Evolutionary conservation across 1,140 invertebrate species (phyloP).

Genomic region (Stegodyphus mimosarum): DNA sequence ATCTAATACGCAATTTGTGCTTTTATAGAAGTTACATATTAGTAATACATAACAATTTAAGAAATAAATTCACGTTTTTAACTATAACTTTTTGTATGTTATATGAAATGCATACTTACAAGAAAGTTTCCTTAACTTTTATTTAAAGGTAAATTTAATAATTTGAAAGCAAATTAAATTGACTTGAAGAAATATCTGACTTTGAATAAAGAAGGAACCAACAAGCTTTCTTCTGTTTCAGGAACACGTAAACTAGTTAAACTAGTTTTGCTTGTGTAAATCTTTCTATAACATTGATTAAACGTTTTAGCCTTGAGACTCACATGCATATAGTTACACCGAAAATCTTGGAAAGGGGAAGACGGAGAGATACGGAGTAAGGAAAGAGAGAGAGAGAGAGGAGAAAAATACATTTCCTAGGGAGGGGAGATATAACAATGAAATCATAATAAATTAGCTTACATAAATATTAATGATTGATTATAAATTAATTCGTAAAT

Average conservation of each 20-base stretch:
- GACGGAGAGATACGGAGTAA: no score
- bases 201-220: not conserved
- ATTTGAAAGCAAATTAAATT: not conserved
- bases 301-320: not conserved
- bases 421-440: no score
- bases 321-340: not conserved
- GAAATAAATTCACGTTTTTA: not conserved
- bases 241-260: not conserved
- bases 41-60: not conserved
- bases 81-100: no score
- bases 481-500: no score
- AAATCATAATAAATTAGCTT: no score
- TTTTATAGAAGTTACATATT: not conserved
- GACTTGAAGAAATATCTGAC: not conserved
- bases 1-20: not conserved
- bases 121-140: not conserved
- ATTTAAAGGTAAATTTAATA: not conserved
- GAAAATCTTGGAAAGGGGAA: no score
- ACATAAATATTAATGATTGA: no score
- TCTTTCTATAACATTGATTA: not conserved
- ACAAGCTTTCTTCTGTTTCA: not conserved
- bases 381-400: no score
- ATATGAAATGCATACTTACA: not conserved
- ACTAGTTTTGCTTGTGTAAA: not conserved
- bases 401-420: no score